Evolutionary conservation across 2,888 invertebrate genomes (phyloP), one percentile per base, ranked within the genome.

Genomic region (Neria commutata): DNA sequence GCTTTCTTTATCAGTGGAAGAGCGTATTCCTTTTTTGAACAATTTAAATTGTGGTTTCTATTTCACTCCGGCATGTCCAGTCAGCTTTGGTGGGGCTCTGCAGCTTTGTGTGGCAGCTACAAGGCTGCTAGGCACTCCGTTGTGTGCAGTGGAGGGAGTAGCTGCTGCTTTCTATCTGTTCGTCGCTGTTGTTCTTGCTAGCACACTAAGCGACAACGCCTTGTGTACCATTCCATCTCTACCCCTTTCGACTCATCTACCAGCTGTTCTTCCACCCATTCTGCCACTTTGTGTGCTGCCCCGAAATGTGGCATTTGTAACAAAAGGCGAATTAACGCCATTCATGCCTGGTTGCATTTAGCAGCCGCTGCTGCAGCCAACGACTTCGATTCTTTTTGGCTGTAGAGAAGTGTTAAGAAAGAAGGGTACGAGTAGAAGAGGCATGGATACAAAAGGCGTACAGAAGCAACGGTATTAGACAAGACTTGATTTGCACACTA

Each of bases 301-400:
- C 54, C 57, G 47, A 55, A 61, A 63, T 48, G 61, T 63, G 55
- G 56, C 55, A 54, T 48, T 60, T 62, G 56, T 54, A 63, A 63
- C 66, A 66, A 64, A 61, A 62, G 66, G 53, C 55, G 57, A 63
- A 63, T 67, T 62, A 65, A 60, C 60, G 64, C 58, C 56, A 57
- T 61, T 66, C 64, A 66, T 60, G 64, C 64, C 57, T 60, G 54
- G 62, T 54, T 64, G 61, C 60, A 59, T 47, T 61, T 58, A 54
- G 46, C 16, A 52, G 51, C 56, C 54, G 46, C 16, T 54, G 51
- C 56, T 51, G 58, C 56, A 54, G 37, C 46, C 25, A 47, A 23
- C 29, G 50, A 56, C 49, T 60, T 37, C 55, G 55, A 49, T 46
- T 56, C 50, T 46, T 50, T 42, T 50, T 19, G 5, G 37, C 11